These are phyloP conservation scores for Helostoma temminkii DNA, from an alignment of 2,797 vertebrate genomes.

Conservation along the genomic window DNA sequence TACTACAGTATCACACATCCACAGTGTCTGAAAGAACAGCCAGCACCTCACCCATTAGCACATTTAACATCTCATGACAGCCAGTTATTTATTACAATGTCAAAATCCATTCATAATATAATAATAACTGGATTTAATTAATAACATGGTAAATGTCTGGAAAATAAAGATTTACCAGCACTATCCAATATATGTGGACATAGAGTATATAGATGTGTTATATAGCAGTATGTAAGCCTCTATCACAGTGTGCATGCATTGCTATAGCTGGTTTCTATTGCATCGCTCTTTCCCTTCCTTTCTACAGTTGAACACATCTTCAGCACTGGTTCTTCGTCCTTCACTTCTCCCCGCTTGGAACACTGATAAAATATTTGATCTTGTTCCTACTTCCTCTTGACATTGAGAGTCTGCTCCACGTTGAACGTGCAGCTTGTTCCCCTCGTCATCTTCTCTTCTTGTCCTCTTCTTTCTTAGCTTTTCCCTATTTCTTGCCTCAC, in stretches of 20 bases:
- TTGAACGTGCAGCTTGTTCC: slow-evolving; percentile 27
- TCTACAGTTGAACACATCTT: slow-evolving; percentile 17
- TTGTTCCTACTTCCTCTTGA: slow-evolving; percentile 23
- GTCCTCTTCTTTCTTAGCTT: slow-evolving; percentile 6
- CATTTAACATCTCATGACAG: not conserved
- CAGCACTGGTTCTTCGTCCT: not conserved
- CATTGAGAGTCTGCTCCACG: slow-evolving; percentile 23
- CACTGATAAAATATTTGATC: slow-evolving; percentile 17
- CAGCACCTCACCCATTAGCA: not conserved
- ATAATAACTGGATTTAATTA: too few species aligned
- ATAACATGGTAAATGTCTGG: too few species aligned
- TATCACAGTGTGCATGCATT: slow-evolving; percentile 42
- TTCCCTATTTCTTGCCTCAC: not conserved
- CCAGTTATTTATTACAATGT: not conserved
- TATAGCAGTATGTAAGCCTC: slow-evolving; percentile 43
- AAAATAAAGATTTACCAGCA: too few species aligned
- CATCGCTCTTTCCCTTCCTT: slow-evolving; percentile 3
- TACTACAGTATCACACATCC: slow-evolving; percentile 24
- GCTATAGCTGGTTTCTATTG: slow-evolving; percentile 26
- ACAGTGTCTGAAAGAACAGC: not conserved
- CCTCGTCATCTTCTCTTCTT: slow-evolving; percentile 5
- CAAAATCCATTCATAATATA: not conserved
- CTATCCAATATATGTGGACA: not conserved
- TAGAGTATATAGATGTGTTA: not conserved
- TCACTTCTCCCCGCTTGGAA: slow-evolving; percentile 28